These are phyloP conservation scores for Ochlodes sylvanus DNA, from an alignment of 2,888 invertebrate species.

Conservation along the genomic window DNA sequence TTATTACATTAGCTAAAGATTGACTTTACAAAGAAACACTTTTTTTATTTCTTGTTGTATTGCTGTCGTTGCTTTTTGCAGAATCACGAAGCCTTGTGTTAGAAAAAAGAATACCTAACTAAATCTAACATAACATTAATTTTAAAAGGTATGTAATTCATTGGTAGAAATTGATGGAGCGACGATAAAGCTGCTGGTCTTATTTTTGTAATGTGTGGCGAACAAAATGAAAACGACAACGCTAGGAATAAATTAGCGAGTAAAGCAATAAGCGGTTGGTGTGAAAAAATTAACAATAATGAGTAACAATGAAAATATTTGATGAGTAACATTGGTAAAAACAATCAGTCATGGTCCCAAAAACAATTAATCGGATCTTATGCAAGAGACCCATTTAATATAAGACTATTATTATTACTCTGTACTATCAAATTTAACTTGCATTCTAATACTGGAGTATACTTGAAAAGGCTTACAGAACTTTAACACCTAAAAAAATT, in stretches of 20 bases:
- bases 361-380: no score
- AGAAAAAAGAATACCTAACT: neutral
- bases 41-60: slow-evolving; percentile 25
- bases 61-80: slow-evolving; percentile 33
- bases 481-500: no score
- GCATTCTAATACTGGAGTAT: no score
- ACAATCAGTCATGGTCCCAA: no score
- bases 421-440: no score
- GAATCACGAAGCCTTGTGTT: slow-evolving; percentile 26
- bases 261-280: slow-evolving; percentile 13
- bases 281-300: slow-evolving; percentile 31
- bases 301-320: slow-evolving; percentile 34
- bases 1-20: slow-evolving; percentile 7
- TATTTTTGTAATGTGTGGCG: neutral
- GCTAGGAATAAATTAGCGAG: no score
- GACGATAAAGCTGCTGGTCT: neutral
- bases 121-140: neutral
- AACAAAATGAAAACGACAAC: neutral
- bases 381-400: no score
- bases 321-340: slow-evolving; percentile 21
- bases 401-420: no score
- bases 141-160: neutral
- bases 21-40: slow-evolving; percentile 6
- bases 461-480: no score
- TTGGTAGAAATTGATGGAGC: neutral